Evolutionary conservation across 2,888 invertebrate species (phyloP), one percentile per base, ranked within the genome.

Genomic region (Drosophila nigricruria): DNA sequence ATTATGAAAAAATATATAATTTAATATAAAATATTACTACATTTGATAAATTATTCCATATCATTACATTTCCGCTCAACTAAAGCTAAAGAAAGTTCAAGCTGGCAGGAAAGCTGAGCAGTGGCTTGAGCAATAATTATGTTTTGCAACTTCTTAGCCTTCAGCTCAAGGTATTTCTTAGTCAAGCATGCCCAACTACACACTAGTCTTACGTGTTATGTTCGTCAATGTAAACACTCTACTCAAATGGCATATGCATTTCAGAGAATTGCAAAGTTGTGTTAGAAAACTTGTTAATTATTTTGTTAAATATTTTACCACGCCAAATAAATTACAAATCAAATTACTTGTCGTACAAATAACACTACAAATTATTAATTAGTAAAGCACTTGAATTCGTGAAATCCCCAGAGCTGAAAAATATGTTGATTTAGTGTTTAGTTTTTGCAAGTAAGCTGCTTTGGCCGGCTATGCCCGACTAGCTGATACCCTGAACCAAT

Each of bases 271-370:
- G 32, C 23, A 52, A 36, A 52, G 16, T 34, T n/a, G 23, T 36
- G 52, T 23, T 52, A 16, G 36, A 36, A 36, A 52, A 52, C 52
- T 52, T 34, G 52, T 36, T 52, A 52, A 36, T 52, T 52, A 16
- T 25, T 10, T 34, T 23, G 16, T 6, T 18, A 49, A 49, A 49
- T 30, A 49, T 49, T 30, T 49, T 30, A 6, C 6, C 47, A 30
- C 18, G 30, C 18, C n/a, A 30, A 49, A 30, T 49, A 30, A 49
- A 30, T 30, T 49, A 49, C 47, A 30, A 27, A 27, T 27, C 27
- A 18, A 30, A 30, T 49, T 49, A 49, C 18, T 49, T 49, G 30
- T 16, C 47, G n/a, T 30, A 18, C 47, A 49, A 27, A 49, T 30
- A 49, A 49, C 47, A 49, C 18, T 49, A 49, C 47, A 49, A 49